Conservation (phyloP, 2,888 invertebrate genomes). For the Entomobrya multifasciata region DNA sequence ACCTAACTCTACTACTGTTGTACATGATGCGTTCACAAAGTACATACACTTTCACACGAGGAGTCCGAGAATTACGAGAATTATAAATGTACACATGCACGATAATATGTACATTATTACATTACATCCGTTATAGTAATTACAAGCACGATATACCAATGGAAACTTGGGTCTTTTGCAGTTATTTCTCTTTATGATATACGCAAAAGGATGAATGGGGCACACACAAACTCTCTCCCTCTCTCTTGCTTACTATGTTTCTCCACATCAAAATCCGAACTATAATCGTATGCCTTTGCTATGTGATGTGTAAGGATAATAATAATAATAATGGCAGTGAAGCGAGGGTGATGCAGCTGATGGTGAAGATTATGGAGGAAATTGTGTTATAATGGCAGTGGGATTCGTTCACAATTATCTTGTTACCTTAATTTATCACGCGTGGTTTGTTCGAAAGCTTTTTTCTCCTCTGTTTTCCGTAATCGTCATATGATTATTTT, state of each 20-base stretch:
- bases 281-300: no score
- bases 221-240: neutral
- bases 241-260: no score
- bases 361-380: no score
- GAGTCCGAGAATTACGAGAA: neutral
- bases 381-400: slow-evolving; percentile 1
- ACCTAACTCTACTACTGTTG: neutral
- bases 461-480: slow-evolving; percentile 26
- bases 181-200: neutral
- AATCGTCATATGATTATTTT: slow-evolving; percentile 49
- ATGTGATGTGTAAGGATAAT: neutral
- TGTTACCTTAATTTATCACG: slow-evolving; percentile 64
- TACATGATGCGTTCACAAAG: neutral
- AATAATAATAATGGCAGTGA: slow-evolving; percentile 28
- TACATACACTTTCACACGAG: neutral
- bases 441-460: no score
- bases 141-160: no score
- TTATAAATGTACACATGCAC: neutral
- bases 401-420: slow-evolving; percentile 66
- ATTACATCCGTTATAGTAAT: neutral
- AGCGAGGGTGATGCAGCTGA: no score
- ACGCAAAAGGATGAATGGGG: neutral
- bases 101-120: neutral
- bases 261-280: no score
- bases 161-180: neutral